Base-by-base conservation (phyloP, 1,140 invertebrate species). In the Branchinecta lynchi region DNA sequence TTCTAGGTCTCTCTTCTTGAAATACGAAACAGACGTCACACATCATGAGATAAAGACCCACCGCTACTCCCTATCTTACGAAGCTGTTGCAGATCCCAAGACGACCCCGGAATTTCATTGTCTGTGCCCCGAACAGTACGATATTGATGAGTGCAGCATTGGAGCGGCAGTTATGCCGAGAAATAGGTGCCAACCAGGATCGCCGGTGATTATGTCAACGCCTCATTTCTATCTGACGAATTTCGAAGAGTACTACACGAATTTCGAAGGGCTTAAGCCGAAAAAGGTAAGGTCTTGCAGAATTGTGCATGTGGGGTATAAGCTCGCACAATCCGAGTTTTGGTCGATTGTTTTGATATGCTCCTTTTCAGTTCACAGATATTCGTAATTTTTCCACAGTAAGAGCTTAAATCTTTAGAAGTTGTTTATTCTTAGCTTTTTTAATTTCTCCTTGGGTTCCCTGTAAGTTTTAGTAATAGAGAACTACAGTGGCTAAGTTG, bases 151-250 rank as follows among this genome's bases (percentile, higher is more conserved):
- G 51, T 60, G 51, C 17, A 20, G 17, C 6, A 60, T 60, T 15
- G 12, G 51, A 12, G 17, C 51, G 17, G 51, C 51, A 12, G 17
- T 60, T 60, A 60, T 60, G 51, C 51, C 51, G 17, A 60, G 17
- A 60, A 20, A 60, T 60, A 60, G 51, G 17, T 60, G 51, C 17
- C 51, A 60, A 20, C 51, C 51, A 15, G 51, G 51, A 60, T 60
- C 51, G 17, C 51, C 51, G 17, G 51, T 60, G 51, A 60, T 60
- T 15, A 60, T 60, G 51, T 60, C 51, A 60, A 60, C 51, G 12
- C 51, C 51, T 60, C 51, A 60, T 60, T 60, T 60, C 17, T 60
- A 60, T 20, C 51, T 60, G 12, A 60, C 51, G 17, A 60, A 60
- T 20, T 60, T 12, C 12, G 51, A 60, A 20, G 51, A 60, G 17